Evolutionary conservation across 1,140 invertebrate species (phyloP), one percentile per base, ranked within the genome.

Genomic region (Amyelois transitella): DNA sequence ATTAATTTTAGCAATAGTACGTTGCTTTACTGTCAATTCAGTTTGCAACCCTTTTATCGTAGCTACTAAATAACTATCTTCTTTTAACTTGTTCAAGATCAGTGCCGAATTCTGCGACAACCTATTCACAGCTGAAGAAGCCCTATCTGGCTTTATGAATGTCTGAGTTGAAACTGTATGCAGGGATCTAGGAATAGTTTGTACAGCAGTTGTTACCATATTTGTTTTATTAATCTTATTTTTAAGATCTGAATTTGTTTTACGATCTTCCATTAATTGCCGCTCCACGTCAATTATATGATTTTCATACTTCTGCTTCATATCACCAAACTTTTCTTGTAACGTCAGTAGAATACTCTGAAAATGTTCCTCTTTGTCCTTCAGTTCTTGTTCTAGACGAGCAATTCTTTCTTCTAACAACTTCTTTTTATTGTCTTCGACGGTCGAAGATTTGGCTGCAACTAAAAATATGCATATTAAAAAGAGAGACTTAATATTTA

Each of bases 21-120:
- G 93, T 54, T 95, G 94, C 69, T 94, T 94, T 24, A 91, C 91
- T 6, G 90, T 88, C 32, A 95, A 62, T 72, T 95, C 94, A 0
- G 92, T 74, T 72, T 94, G 93, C 59, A 95, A 82, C 1, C 94
- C 94, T 49, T 94, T 90, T 69, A 96, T 94, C 0, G 94, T 95
- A 0, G 94, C 94, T 10, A 95, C 75, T 6, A 95, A 81, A 83
- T 95, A 93, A 3, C 92, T 89, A 58, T 96, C 94, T 65, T 94
- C 93, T 76, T 94, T 94, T 2, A 90, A 75, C 66, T 86, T 82
- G 71, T 89, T 90, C n/a, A 90, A 88, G 45, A 90, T 80, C 59
- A 90, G 77, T 3, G 89, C 80, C 49, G 89, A 90, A 65, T 89
- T 91, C 61, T 89, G 89, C 32, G 89, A 86, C 28, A 90, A 64